Evolutionary conservation across 2,113 vertebrate genomes (phyloP), one percentile per base, ranked within the genome.

Genomic region (Istiophorus platypterus): DNA sequence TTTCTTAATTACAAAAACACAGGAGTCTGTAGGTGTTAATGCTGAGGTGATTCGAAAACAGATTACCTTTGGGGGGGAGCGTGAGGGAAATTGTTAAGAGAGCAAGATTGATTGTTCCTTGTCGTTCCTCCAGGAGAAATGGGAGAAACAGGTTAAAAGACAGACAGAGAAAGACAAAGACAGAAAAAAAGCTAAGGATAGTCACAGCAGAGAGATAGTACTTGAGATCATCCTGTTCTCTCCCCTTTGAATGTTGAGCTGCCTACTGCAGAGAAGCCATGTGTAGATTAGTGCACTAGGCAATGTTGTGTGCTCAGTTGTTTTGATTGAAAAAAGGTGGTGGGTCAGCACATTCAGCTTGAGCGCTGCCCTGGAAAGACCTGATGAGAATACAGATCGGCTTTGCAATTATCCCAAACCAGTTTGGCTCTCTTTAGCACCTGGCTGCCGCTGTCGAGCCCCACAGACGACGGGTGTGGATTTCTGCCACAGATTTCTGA

Each of bases 1-100:
- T 59, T 24, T 73, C 69, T 78, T 88, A 67, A 86, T 90, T 88
- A 72, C 51, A 42, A 76, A 89, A 68, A 62, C 0, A 31, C 15
- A 66, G 51, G 9, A 62, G 39, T 52, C 62, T 26, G 45, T 66
- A 13, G 64, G 41, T 58, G 58, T 58, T 81, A 78, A 76, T 64
- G 20, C 61, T 34, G 80, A 52, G 11, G 61, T 69, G 71, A 65
- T 76, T 62, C 85, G 18, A 75, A 81, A 77, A 51, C 47, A 85
- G 27, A 76, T 81, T 49, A 74, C 65, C 51, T 52, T 24, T 62
- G 52, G 31, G 3, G 31, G 3, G 31, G 17, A 63, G 47, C 1
- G 6, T 39, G 42, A 64, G 39, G 29, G 27, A 68, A 85, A 63
- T 22, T 7, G 52, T 2, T 12, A 22, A 70, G 20, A 29, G 78